Percentiles rank a stretch among this genome's conserved stretches.
phyloP scores from a whole-genome alignment of 2,888 invertebrate genomes.

The Conops quadrifasciatus region DNA sequence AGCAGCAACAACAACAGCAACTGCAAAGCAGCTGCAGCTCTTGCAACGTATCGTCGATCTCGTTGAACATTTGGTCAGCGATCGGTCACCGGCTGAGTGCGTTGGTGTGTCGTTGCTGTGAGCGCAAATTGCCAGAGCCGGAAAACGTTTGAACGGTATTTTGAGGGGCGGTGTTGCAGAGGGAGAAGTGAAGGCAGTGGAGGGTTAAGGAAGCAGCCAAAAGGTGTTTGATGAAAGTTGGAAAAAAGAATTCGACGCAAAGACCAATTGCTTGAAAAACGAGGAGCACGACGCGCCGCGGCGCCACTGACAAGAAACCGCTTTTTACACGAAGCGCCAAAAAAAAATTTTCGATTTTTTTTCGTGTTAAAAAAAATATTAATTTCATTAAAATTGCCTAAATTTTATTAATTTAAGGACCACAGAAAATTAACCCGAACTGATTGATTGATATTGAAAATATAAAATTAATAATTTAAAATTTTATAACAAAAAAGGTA shows the following conservation, averaged over 20 bases:
- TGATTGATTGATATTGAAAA: too few relatives aligned
- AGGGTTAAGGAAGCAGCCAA: too few relatives aligned
- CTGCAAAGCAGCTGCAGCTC: conserved; percentile 55
- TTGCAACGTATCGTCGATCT: conserved; percentile 62
- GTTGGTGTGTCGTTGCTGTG: conserved; percentile 64
- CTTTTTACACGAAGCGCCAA: too few relatives aligned
- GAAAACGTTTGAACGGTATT: conserved; percentile 60
- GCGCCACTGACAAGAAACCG: background rate
- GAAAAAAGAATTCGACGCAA: background rate
- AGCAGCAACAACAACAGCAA: conserved; percentile 44
- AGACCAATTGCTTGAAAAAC: background rate
- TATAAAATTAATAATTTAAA: too few relatives aligned
- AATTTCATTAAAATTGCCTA: too few relatives aligned
- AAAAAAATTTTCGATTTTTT: too few relatives aligned
- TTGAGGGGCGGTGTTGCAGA: too few relatives aligned
- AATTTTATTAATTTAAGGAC: too few relatives aligned
- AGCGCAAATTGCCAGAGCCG: conserved; percentile 64
- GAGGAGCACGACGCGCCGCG: background rate
- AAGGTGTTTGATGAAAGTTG: background rate
- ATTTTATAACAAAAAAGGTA: too few relatives aligned
- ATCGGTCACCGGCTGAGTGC: conserved; percentile 63
- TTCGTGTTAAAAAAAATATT: too few relatives aligned
- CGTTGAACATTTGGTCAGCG: conserved; percentile 63
- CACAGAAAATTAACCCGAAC: too few relatives aligned
- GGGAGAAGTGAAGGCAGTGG: too few relatives aligned